These are phyloP conservation scores for Drosophila multiciliata DNA, from an alignment of 2,888 invertebrate genomes.

Conservation along the genomic window DNA sequence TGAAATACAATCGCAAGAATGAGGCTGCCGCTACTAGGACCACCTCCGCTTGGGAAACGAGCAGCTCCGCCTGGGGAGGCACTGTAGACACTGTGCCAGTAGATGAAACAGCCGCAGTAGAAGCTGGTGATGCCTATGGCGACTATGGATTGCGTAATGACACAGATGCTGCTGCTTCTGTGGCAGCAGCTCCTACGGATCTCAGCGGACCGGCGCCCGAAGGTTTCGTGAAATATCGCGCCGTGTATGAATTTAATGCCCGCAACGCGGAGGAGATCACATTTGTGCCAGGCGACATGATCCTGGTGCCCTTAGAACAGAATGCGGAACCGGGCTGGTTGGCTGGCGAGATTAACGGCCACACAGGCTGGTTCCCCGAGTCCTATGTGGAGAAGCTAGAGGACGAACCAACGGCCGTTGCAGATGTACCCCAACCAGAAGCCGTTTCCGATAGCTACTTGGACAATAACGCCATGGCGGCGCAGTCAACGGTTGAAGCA, in stretches of 20 bases:
- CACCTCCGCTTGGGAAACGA: conserved; percentile 87
- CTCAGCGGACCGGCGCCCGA: conserved; percentile 84
- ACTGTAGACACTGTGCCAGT: conserved; percentile 38
- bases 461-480: conserved; percentile 79
- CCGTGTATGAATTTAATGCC: conserved; percentile 97
- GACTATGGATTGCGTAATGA: conserved; percentile 71
- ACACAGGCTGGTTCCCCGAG: conserved; percentile 98
- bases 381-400: conserved; percentile 94
- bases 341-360: conserved; percentile 95
- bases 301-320: conserved; percentile 90
- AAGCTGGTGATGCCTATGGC: conserved; percentile 70
- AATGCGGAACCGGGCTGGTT: conserved; percentile 99
- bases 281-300: conserved; percentile 96
- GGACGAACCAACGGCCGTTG: conserved; percentile 50
- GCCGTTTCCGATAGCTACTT: conserved; percentile 68
- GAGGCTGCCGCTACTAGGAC: conserved; percentile 65
- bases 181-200: conserved; percentile 61
- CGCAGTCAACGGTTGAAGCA: conserved; percentile 40
- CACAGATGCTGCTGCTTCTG: conserved; percentile 70
- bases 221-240: conserved; percentile 91
- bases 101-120: conserved; percentile 51
- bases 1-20: conserved; percentile 86
- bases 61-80: conserved; percentile 46
- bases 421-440: conserved; percentile 20
- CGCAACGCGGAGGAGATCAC: conserved; percentile 96